Evolutionary conservation across 92 coral and sea anemone species (phyloP).

Genomic region (Epizoanthus illoricatus): DNA sequence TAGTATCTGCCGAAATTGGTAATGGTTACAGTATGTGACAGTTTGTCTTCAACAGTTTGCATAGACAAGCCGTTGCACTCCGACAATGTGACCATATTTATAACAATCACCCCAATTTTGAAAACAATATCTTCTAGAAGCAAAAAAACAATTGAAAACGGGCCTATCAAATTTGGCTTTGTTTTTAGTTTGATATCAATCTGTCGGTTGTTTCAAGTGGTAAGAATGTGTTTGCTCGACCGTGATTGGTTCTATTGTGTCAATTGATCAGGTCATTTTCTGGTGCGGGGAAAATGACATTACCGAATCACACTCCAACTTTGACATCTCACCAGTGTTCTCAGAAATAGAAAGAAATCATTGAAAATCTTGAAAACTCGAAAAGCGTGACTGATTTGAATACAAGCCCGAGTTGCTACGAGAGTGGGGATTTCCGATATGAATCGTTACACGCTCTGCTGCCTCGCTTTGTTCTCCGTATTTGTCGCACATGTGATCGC

Average conservation of each 20-base stretch:
- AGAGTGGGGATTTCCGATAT: background rate
- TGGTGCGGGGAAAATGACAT: constrained; percentile 26
- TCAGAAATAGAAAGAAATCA: background rate
- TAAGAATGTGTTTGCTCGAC: constrained; percentile 18
- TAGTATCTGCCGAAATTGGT: too few relatives aligned
- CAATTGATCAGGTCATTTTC: constrained; percentile 35
- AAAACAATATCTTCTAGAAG: constrained; percentile 2
- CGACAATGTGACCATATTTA: background rate
- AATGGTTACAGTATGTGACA: too few relatives aligned
- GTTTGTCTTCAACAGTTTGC: too few relatives aligned
- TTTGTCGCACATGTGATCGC: constrained; percentile 15
- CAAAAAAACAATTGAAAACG: background rate
- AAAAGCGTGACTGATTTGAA: constrained; percentile 20
- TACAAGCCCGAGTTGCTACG: background rate
- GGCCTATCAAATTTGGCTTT: background rate
- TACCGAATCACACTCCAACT: constrained; percentile 17
- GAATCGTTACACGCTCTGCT: constrained; percentile 20
- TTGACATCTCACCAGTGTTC: constrained; percentile 26
- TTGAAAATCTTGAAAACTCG: constrained; percentile 14
- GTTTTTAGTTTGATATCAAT: background rate
- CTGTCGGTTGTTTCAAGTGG: constrained; percentile 19
- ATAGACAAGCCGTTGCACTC: too few relatives aligned
- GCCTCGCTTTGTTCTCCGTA: constrained; percentile 23
- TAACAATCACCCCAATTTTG: background rate
- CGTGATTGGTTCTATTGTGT: constrained; percentile 27